Conservation (phyloP, 2,888 invertebrate genomes). For the Drosophila macrospina region DNA sequence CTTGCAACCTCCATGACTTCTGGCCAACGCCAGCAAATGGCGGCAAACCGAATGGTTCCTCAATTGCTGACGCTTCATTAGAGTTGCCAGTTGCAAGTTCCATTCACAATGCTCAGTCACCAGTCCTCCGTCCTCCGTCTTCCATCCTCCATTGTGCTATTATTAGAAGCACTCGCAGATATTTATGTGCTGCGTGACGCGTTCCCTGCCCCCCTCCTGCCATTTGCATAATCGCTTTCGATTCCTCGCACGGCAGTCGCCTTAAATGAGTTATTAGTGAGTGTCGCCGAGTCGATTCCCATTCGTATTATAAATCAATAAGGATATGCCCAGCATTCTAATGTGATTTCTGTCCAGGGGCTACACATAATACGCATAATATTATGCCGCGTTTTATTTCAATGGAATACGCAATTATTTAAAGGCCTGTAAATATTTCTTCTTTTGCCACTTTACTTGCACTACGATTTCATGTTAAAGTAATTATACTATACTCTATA, state of each 20-base stretch:
- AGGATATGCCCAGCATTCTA: conserved; percentile 77
- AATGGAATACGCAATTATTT: conserved; percentile 49
- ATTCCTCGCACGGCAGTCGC: conserved; percentile 77
- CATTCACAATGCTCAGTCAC: conserved; percentile 23
- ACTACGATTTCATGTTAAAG: not conserved
- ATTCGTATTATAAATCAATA: conserved; percentile 82
- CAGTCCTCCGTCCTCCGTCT: no score
- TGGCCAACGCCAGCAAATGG: conserved; percentile 45
- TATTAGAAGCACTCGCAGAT: conserved; percentile 78
- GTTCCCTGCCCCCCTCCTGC: conserved; percentile 8
- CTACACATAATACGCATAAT: conserved; percentile 66
- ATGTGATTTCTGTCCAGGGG: conserved; percentile 60
- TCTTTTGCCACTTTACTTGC: not conserved
- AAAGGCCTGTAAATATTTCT: not conserved
- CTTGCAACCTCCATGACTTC: not conserved
- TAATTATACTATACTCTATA: no score
- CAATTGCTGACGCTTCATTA: conserved; percentile 49
- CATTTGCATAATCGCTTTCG: conserved; percentile 83
- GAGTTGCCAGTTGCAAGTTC: conserved; percentile 25
- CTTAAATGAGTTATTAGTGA: conserved; percentile 83
- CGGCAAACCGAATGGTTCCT: conserved; percentile 44
- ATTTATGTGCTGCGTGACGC: conserved; percentile 79
- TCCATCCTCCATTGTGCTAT: conserved; percentile 57
- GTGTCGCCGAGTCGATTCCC: conserved; percentile 77
- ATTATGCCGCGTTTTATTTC: conserved; percentile 58